These are phyloP conservation scores for Anas platyrhynchos DNA, from an alignment of 2,113 vertebrate genomes.

Conservation along the genomic window DNA sequence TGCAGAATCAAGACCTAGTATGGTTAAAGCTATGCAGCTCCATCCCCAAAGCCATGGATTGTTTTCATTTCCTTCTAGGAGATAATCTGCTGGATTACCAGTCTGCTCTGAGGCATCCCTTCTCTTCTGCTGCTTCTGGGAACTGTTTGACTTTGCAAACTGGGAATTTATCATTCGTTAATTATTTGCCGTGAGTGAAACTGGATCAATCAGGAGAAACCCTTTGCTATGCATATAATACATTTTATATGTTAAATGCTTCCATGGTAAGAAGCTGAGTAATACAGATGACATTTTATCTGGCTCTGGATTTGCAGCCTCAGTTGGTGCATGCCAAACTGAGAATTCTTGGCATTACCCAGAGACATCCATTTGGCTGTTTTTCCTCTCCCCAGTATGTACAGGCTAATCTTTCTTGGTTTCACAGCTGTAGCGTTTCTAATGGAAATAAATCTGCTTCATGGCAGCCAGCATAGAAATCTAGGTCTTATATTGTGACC, in stretches of 20 bases:
- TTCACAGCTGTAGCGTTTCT: background rate
- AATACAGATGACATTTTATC: background rate
- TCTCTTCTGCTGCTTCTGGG: background rate
- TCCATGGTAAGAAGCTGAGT: background rate
- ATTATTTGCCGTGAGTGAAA: background rate
- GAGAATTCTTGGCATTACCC: background rate
- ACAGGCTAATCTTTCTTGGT: background rate
- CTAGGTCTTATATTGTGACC: background rate
- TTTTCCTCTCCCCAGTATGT: background rate
- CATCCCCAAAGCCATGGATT: background rate
- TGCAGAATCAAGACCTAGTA: background rate
- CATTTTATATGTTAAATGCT: background rate
- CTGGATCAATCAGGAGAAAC: background rate
- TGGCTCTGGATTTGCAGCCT: background rate
- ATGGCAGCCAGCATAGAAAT: background rate
- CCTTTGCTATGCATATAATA: background rate
- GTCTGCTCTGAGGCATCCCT: background rate
- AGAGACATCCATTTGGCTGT: background rate
- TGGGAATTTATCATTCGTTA: background rate
- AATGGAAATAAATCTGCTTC: background rate
- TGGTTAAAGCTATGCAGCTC: background rate
- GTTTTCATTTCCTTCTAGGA: background rate
- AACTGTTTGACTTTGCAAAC: background rate
- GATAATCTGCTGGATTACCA: background rate
- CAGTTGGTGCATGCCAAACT: background rate